Conservation (phyloP, 2,888 invertebrate genomes). For the Glaucopsyche alexis region DNA sequence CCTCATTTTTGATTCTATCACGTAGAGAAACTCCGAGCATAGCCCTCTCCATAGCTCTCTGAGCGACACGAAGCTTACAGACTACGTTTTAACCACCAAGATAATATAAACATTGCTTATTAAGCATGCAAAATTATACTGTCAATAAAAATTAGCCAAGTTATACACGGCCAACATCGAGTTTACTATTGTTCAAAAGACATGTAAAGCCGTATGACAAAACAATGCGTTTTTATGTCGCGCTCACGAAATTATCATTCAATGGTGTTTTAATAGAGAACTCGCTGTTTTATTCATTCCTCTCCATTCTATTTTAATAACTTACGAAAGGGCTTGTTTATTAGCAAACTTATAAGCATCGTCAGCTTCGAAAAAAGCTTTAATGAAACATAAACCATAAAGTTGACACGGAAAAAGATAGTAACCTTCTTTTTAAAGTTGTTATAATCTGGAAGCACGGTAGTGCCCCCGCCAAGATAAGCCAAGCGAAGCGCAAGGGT, state of each 20-base stretch:
- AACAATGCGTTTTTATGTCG: slow-evolving; percentile 27
- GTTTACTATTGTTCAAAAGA: slow-evolving; percentile 23
- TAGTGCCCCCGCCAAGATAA: no score
- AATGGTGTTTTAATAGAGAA: slow-evolving; percentile 35
- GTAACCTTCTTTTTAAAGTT: no score
- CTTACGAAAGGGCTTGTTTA: slow-evolving; percentile 21
- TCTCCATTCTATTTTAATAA: slow-evolving; percentile 25
- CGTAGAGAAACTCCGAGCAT: no score
- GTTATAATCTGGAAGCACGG: no score
- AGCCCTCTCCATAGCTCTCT: no score
- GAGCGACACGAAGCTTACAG: no score
- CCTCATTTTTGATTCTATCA: no score
- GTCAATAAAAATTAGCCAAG: slow-evolving; percentile 14
- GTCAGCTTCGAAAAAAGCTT: not conserved
- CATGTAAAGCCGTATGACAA: slow-evolving; percentile 25
- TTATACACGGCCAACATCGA: not conserved
- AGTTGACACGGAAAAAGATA: no score
- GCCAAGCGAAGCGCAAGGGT: no score
- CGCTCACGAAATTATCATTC: slow-evolving; percentile 26
- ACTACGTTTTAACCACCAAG: no score
- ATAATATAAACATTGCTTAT: not conserved
- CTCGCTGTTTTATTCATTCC: slow-evolving; percentile 26
- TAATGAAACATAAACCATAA: not conserved
- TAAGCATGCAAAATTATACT: slow-evolving; percentile 3
- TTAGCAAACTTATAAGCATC: not conserved